phyloP scores from a whole-genome alignment of 1,140 invertebrate genomes.

The Diachasma alloeum region DNA sequence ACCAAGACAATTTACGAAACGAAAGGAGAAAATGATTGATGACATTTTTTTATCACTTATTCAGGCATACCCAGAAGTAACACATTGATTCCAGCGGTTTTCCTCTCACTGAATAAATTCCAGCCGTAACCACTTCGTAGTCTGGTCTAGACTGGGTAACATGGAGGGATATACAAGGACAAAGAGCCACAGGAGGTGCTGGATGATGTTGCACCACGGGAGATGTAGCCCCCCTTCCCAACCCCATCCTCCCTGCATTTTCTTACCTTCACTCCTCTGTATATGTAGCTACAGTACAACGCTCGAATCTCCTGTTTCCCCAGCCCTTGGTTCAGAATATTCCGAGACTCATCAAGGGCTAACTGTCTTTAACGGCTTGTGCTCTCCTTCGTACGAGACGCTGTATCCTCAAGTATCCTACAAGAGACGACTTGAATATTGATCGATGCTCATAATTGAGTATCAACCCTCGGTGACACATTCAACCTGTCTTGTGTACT shows the following conservation, averaged over 20 bases:
- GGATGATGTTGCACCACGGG: constrained; percentile 44
- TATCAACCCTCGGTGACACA: not conserved
- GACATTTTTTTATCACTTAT: not conserved
- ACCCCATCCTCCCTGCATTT: not conserved
- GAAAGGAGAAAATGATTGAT: not conserved
- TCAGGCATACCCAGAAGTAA: not conserved
- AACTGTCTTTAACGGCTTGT: constrained; percentile 38
- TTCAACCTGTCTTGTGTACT: not conserved
- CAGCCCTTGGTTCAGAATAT: constrained; percentile 33
- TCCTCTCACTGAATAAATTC: constrained; percentile 1
- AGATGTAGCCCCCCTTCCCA: constrained; percentile 27
- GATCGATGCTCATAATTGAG: constrained; percentile 8
- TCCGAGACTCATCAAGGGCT: constrained; percentile 45
- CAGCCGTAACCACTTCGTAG: constrained; percentile 12
- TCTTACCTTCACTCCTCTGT: constrained; percentile 6
- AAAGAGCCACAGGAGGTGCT: constrained; percentile 47
- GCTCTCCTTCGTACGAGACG: not conserved
- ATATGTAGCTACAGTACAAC: not conserved
- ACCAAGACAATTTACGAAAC: not conserved
- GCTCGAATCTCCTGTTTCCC: constrained; percentile 15
- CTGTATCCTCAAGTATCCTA: not conserved
- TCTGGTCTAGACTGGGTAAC: constrained; percentile 15
- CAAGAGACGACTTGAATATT: not conserved
- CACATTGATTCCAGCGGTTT: not conserved
- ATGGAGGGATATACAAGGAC: constrained; percentile 39